These are phyloP conservation scores for Pseudochromis fuscus DNA, from an alignment of 2,797 vertebrate genomes.

Conservation along the genomic window DNA sequence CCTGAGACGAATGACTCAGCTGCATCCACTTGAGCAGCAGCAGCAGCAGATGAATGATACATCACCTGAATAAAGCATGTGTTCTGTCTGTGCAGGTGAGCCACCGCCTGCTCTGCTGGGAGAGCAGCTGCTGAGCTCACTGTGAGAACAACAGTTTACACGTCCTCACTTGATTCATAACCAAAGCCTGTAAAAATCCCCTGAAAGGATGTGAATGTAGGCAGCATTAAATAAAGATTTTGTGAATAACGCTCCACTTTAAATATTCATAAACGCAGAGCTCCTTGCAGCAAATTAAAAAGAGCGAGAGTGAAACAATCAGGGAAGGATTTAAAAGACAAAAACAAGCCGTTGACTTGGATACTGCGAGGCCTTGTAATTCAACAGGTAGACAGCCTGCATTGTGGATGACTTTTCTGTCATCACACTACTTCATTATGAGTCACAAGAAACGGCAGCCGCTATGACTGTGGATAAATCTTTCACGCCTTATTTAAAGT, in stretches of 20 bases:
- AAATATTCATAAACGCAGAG: conserved; percentile 67
- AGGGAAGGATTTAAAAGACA: conserved; percentile 33
- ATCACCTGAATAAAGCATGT: conserved; percentile 71
- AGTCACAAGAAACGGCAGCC: conserved; percentile 30
- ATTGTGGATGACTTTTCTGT: conserved; percentile 32
- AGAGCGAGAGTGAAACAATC: conserved; percentile 11
- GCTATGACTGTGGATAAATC: conserved; percentile 6
- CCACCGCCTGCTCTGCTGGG: conserved; percentile 33
- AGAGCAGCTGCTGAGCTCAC: conserved; percentile 10
- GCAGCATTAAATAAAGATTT: conserved; percentile 69
- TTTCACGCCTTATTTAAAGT: conserved; percentile 23
- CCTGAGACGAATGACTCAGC: conserved; percentile 72
- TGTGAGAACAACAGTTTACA: conserved; percentile 57
- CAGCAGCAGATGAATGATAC: conserved; percentile 66
- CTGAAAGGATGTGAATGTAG: conserved; percentile 50
- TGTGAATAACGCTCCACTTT: conserved; percentile 52
- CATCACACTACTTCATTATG: conserved; percentile 17
- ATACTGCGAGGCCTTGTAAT: conserved; percentile 31
- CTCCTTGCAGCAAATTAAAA: conserved; percentile 50
- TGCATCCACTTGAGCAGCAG: conserved; percentile 73
- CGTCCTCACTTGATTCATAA: conserved; percentile 41
- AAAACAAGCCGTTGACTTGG: conserved; percentile 22
- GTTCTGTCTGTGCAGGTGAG: conserved; percentile 69
- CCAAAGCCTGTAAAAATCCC: conserved; percentile 42
- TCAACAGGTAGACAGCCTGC: conserved; percentile 37